Percentiles rank a stretch among this genome's conserved stretches.
These are phyloP conservation scores for Spea bombifrons DNA, from an alignment of 2,113 vertebrate genomes.

Conservation along the genomic window DNA sequence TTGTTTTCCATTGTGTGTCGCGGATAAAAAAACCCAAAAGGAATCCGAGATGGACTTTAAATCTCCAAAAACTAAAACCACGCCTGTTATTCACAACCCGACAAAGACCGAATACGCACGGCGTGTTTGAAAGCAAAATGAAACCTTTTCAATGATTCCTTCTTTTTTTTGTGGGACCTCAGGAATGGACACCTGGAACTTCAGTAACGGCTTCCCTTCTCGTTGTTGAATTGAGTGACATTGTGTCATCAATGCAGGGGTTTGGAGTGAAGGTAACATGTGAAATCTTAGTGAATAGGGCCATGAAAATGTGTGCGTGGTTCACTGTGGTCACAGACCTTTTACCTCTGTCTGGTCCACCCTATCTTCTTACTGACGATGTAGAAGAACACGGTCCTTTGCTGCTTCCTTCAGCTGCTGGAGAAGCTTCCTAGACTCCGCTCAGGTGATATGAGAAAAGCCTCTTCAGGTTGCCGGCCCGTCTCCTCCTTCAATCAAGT, in stretches of 20 bases:
- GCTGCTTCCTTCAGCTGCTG: too few relatives aligned
- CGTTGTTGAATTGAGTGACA: conserved; percentile 51
- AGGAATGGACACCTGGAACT: conserved; percentile 52
- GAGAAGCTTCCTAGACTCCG: too few relatives aligned
- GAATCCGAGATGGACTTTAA: conserved; percentile 37
- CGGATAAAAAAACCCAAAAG: background rate
- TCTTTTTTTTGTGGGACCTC: conserved; percentile 32
- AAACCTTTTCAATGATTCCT: background rate
- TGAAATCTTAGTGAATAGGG: conserved; percentile 56
- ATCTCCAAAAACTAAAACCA: conserved; percentile 33
- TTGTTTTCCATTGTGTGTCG: background rate
- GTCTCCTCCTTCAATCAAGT: too few relatives aligned
- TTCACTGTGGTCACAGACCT: too few relatives aligned
- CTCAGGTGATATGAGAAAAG: too few relatives aligned
- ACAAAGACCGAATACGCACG: background rate
- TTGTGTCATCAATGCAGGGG: conserved; percentile 35
- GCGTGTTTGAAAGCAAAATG: background rate
- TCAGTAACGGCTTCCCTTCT: conserved; percentile 8
- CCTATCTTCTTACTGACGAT: too few relatives aligned
- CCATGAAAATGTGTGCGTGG: conserved; percentile 3
- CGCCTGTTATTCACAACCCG: conserved; percentile 43
- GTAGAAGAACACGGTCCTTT: too few relatives aligned
- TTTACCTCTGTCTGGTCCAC: too few relatives aligned
- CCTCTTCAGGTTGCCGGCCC: too few relatives aligned
- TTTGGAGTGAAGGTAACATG: background rate